Percentiles rank a stretch among this genome's conserved stretches.
Evolutionary conservation across 2,888 invertebrate species (phyloP).

Genomic region (Pollenia amentaria): DNA sequence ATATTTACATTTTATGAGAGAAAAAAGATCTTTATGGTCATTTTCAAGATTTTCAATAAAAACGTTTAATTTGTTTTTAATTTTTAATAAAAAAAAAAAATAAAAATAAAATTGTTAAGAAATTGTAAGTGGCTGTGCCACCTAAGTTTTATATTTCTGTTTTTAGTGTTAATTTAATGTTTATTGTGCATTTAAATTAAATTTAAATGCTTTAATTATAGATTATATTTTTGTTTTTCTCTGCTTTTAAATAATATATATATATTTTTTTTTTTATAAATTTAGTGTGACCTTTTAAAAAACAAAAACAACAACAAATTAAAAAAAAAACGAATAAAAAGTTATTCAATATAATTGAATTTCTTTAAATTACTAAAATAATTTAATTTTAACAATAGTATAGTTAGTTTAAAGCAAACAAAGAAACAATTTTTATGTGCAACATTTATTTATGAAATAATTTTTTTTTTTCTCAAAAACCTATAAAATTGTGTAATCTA

Average conservation of each 20-base stretch:
- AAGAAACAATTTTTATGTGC: conserved; percentile 41
- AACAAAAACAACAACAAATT: conserved; percentile 13
- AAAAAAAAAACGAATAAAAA: conserved; percentile 43
- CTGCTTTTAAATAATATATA: conserved; percentile 37
- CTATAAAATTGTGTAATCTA: conserved; percentile 4
- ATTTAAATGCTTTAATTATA: conserved; percentile 71
- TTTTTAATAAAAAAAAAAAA: conserved; percentile 40
- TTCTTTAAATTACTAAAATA: conserved; percentile 45
- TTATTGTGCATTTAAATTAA: conserved; percentile 72
- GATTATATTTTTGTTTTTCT: conserved; percentile 58
- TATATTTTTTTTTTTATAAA: conserved; percentile 41
- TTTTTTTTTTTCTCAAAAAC: conserved; percentile 24
- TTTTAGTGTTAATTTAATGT: conserved; percentile 61
- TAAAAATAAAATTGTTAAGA: conserved; percentile 35
- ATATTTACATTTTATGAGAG: conserved; percentile 30
- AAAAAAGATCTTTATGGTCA: conserved; percentile 4
- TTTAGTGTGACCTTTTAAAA: neutral
- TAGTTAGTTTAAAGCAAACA: conserved; percentile 41
- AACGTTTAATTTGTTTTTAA: conserved; percentile 56
- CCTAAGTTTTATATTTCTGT: conserved; percentile 51
- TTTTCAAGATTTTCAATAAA: conserved; percentile 49
- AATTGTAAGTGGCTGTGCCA: conserved; percentile 71
- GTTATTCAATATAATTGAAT: conserved; percentile 70
- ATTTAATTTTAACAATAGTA: conserved; percentile 22
- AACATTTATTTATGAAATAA: conserved; percentile 49